Percentiles rank a stretch among this genome's conserved stretches.
These are phyloP conservation scores for Natrix natrix DNA, from an alignment of 2,797 vertebrate species.

Conservation along the genomic window DNA sequence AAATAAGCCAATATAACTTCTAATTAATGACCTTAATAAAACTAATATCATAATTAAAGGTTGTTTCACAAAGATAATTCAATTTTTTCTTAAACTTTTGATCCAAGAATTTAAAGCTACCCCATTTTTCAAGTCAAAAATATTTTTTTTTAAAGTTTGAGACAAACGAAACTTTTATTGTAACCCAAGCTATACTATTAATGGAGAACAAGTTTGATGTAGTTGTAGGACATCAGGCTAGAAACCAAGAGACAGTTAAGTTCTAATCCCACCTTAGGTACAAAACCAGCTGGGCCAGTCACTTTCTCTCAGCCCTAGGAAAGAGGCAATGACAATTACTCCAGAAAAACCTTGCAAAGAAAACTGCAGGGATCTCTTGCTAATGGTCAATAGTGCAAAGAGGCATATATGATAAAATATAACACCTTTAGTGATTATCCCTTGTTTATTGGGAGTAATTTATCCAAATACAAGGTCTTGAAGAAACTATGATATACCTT, in stretches of 20 bases:
- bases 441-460: neutral
- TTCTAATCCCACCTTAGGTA: neutral
- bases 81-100: neutral
- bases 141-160: neutral
- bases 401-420: conserved; percentile 36
- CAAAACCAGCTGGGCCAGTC: neutral
- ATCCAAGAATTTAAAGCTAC: neutral
- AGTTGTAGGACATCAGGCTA: neutral
- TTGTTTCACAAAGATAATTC: neutral
- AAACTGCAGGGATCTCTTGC: neutral
- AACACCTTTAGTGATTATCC: neutral
- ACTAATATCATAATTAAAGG: neutral
- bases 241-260: neutral
- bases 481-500: neutral
- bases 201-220: neutral
- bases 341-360: neutral
- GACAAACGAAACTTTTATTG: neutral
- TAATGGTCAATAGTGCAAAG: neutral
- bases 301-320: neutral
- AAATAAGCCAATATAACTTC: neutral
- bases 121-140: neutral
- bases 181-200: neutral
- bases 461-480: neutral
- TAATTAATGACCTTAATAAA: neutral
- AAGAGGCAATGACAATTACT: neutral